Base-by-base conservation (phyloP, 92 coral and sea anemone species). In the Parazoanthus darwini region DNA sequence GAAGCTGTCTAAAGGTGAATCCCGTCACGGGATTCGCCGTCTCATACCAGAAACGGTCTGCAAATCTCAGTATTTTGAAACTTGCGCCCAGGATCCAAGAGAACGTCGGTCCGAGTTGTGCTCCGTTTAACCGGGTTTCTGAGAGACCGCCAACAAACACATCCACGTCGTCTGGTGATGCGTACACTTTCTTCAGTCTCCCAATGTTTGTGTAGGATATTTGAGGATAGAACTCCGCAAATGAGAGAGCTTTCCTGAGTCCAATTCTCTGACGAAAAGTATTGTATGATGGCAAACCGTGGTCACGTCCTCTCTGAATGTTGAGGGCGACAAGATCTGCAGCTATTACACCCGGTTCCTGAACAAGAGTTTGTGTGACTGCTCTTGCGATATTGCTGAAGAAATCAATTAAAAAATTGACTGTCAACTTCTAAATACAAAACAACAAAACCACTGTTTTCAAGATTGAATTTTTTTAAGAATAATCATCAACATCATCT, bases 221-320 rank as follows among this genome's bases (percentile, higher is more conserved):
- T 73, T 84, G 75, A 18, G 81, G 35, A 70, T 38, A 39, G 36
- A 88, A 66, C 20, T 77, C 76, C 1, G 80, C 58, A n/a, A 90
- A 63, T 15, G 43, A 44, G 42, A 38, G 4, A 5, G 86, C 92
- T 16, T 33, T 68, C 7, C 38, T 48, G 20, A 79, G 54, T 11
- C 92, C 92, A 72, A 82, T 68, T 14, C 8, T 54, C 18, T 36
- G 8, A 23, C 92, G 81, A 39, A 90, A 86, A 58, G 33, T 75
- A 50, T 50, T 74, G 78, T 92, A 92, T n/a, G 93, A 80, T 6
- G 94, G 89, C 33, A 92, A 86, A 39, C 94, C 94, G 44, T 90
- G 94, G 38, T 92, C 94, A 15, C 94, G 91, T 43, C 93, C 94
- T 3, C 94, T 91, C 58, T 92, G 93, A 42, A 92, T 90, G 90